Conservation (phyloP, 2,797 vertebrate species). For the Simalia tracyae region DNA sequence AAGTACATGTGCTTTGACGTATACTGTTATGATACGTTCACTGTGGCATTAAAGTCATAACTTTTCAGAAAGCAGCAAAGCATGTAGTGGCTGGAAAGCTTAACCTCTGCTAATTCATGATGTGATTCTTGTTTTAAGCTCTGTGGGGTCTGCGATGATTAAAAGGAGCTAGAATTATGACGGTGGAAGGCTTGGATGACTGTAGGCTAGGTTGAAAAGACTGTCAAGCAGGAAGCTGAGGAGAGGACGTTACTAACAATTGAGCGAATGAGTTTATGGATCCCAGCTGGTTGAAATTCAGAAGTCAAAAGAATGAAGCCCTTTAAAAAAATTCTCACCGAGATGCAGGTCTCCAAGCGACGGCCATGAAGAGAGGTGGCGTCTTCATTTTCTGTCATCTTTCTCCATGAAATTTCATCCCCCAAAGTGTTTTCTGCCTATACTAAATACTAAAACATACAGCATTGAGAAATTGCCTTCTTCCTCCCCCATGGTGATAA, state of each 20-base stretch:
- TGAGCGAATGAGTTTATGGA: background rate
- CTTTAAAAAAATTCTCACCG: background rate
- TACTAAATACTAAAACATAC: background rate
- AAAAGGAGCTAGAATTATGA: constrained; percentile 30
- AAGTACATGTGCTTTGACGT: constrained; percentile 56
- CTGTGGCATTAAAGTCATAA: constrained; percentile 54
- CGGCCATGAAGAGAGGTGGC: background rate
- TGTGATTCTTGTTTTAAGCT: constrained; percentile 35
- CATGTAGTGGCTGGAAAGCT: constrained; percentile 59
- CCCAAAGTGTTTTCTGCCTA: background rate
- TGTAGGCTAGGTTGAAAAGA: background rate
- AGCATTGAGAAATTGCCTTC: background rate
- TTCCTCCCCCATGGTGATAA: background rate
- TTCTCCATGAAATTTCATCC: background rate
- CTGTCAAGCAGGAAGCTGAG: constrained; percentile 13
- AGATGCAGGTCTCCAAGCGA: background rate
- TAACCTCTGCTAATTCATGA: constrained; percentile 42
- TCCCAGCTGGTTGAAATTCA: constrained; percentile 10
- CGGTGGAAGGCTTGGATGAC: background rate
- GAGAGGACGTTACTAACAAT: background rate
- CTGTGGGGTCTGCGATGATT: constrained; percentile 36
- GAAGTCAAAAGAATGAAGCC: background rate
- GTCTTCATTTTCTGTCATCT: background rate
- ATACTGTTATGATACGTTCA: constrained; percentile 58
- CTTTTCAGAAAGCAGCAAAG: constrained; percentile 50